Conservation (phyloP, 2,797 vertebrate species). For the Bradypodion pumilum region DNA sequence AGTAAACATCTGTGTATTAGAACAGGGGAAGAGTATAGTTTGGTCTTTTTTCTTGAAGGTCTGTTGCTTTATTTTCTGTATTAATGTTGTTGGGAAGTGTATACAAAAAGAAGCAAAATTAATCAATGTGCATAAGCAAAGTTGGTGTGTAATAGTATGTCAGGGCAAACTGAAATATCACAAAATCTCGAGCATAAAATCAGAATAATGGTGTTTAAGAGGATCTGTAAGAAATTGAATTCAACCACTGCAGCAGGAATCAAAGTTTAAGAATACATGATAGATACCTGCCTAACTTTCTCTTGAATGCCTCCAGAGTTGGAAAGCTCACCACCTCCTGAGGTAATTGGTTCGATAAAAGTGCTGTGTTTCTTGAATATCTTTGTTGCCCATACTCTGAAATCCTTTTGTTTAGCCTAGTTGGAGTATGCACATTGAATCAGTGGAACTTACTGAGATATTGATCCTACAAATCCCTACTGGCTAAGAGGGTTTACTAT, state of each 20-base stretch:
- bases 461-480: no score
- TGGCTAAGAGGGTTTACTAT: no score
- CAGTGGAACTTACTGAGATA: no score
- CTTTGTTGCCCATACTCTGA: background rate
- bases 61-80: background rate
- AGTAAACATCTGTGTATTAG: background rate
- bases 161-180: background rate
- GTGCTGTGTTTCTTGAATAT: background rate
- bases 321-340: no score
- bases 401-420: background rate
- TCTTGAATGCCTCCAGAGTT: no score
- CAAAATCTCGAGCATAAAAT: background rate
- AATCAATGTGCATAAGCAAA: background rate
- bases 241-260: no score
- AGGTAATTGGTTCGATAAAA: no score
- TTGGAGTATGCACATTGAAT: background rate
- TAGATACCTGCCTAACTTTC: no score
- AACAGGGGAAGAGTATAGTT: background rate
- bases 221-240: no score
- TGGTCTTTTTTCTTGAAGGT: background rate
- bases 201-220: no score
- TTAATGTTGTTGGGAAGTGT: background rate
- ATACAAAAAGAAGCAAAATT: background rate
- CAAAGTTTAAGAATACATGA: no score
- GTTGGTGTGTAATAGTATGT: background rate